Conservation (phyloP, 2,888 invertebrate genomes). For the Pyrrhosoma nymphula region DNA sequence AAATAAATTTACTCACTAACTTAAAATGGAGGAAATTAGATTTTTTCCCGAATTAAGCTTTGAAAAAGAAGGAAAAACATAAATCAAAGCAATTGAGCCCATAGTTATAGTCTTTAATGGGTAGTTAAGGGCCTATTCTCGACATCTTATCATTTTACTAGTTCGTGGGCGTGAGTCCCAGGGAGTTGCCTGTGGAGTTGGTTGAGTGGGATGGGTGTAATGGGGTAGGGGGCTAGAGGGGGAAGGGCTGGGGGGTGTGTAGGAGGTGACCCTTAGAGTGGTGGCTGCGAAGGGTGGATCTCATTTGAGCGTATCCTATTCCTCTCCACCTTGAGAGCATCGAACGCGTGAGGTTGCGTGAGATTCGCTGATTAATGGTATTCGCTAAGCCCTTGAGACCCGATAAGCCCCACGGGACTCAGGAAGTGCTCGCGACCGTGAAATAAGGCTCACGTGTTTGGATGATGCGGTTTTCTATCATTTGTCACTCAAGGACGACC, state of each 20-base stretch:
- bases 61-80: no score
- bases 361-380: conserved; percentile 45
- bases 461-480: conserved; percentile 43
- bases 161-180: background rate
- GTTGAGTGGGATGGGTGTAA: background rate
- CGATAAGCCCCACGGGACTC: conserved; percentile 37
- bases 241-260: background rate
- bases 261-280: background rate
- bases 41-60: no score
- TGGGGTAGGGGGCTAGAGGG: background rate
- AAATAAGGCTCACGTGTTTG: conserved; percentile 31
- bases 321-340: conserved; percentile 5
- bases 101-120: background rate
- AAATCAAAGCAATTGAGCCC: no score
- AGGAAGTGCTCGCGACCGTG: conserved; percentile 50
- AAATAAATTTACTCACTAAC: no score
- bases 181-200: background rate
- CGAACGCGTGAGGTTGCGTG: conserved; percentile 50
- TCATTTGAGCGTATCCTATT: conserved; percentile 33
- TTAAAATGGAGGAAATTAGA: no score
- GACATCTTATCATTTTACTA: background rate
- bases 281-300: background rate
- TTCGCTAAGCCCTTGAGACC: conserved; percentile 49
- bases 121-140: background rate
- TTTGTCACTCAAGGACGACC: conserved; percentile 6